Evolutionary conservation across 2,888 invertebrate species (phyloP).

Genomic region (Muscina levida): DNA sequence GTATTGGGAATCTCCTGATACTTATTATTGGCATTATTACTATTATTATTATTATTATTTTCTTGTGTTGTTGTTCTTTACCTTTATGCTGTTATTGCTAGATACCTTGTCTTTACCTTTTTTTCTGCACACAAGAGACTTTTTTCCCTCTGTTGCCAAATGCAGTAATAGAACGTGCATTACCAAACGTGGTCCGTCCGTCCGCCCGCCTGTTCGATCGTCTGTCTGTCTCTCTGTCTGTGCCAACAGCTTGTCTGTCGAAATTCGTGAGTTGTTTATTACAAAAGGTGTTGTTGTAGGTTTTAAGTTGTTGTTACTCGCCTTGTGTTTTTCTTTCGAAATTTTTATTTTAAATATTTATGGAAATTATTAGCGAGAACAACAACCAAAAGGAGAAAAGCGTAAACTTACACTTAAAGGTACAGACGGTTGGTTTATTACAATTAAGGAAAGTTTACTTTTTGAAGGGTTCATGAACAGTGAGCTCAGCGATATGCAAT

Average conservation of each 20-base stretch:
- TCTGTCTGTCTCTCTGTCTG: slow-evolving; percentile 31
- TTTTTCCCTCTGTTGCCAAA: slow-evolving; percentile 1
- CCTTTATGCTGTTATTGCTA: slow-evolving; percentile 2
- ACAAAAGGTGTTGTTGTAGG: slow-evolving; percentile 44
- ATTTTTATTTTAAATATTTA: slow-evolving; percentile 52
- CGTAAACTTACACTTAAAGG: background rate
- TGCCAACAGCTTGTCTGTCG: background rate
- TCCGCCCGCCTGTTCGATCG: background rate
- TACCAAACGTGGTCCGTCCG: background rate
- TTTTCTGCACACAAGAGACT: slow-evolving; percentile 37
- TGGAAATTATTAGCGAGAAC: slow-evolving; percentile 53
- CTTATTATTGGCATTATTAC: slow-evolving; percentile 62
- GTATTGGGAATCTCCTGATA: slow-evolving; percentile 62
- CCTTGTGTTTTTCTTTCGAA: slow-evolving; percentile 12
- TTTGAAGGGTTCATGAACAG: slow-evolving; percentile 1
- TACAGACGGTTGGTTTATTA: background rate
- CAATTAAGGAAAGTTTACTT: slow-evolving; percentile 9
- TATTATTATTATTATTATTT: slow-evolving; percentile 53
- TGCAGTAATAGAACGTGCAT: background rate
- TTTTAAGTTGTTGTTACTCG: background rate
- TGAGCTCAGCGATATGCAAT: background rate
- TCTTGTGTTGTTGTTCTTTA: slow-evolving; percentile 10
- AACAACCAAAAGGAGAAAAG: slow-evolving; percentile 11
- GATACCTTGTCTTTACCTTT: slow-evolving; percentile 21
- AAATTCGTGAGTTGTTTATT: slow-evolving; percentile 64